Conservation (phyloP, 2,888 invertebrate genomes). For the Sinohyriopsis cumingii region DNA sequence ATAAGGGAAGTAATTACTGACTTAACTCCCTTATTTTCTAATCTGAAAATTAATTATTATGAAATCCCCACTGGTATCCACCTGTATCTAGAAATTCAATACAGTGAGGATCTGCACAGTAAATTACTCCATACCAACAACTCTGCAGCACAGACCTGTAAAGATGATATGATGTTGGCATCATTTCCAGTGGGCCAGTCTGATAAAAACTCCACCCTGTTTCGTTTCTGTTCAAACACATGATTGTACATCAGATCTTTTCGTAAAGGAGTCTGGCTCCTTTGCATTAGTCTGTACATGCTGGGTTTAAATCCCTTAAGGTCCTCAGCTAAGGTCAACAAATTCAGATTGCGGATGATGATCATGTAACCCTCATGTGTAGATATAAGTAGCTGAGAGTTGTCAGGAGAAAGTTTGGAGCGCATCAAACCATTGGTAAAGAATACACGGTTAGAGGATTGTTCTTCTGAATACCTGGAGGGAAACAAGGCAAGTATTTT, state of each 20-base stretch:
- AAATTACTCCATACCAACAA: not conserved
- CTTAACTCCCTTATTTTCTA: no score
- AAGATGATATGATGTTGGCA: slow-evolving; percentile 91
- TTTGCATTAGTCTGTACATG: slow-evolving; percentile 90
- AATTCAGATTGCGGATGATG: slow-evolving; percentile 89
- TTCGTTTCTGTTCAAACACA: slow-evolving; percentile 85
- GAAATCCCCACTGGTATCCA: no score
- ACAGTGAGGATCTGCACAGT: not conserved
- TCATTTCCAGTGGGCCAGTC: slow-evolving; percentile 91
- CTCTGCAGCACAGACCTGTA: slow-evolving; percentile 71
- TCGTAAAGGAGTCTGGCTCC: slow-evolving; percentile 86
- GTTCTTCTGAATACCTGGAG: slow-evolving; percentile 55
- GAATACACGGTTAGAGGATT: slow-evolving; percentile 74
- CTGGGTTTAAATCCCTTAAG: slow-evolving; percentile 84
- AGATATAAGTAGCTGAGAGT: slow-evolving; percentile 89
- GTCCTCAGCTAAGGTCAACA: slow-evolving; percentile 85
- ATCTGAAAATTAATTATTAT: no score
- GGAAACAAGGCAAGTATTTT: not conserved
- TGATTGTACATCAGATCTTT: slow-evolving; percentile 85
- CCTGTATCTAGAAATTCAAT: no score
- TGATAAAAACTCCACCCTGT: slow-evolving; percentile 90
- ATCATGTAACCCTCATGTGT: slow-evolving; percentile 92
- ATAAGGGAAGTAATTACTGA: no score
- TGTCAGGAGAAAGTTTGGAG: slow-evolving; percentile 89
- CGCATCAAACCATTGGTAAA: slow-evolving; percentile 90